These are phyloP conservation scores for Galeruca laticollis DNA, from an alignment of 2,888 invertebrate genomes.

Conservation along the genomic window DNA sequence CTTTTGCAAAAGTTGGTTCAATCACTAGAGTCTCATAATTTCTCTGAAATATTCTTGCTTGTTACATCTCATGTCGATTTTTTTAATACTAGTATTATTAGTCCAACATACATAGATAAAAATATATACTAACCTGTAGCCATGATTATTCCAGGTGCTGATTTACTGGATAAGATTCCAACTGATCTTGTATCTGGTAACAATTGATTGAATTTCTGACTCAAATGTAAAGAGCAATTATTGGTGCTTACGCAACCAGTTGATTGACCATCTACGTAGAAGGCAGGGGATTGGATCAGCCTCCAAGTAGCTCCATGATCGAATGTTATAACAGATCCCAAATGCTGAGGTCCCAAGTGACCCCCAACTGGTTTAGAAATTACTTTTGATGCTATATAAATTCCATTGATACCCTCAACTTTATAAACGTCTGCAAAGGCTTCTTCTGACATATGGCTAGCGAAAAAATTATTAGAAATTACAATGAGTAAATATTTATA, in stretches of 20 bases:
- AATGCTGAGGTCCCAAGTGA: constrained; percentile 78
- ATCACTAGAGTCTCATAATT: no score
- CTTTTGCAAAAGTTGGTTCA: no score
- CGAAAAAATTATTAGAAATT: constrained; percentile 22
- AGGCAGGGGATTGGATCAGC: constrained; percentile 77
- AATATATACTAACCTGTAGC: constrained; percentile 84
- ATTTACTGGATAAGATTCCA: constrained; percentile 86
- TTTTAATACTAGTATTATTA: no score
- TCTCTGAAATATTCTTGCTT: no score
- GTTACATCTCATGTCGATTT: no score
- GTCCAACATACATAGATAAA: constrained; percentile 47
- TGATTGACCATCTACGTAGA: constrained; percentile 76
- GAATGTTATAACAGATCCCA: constrained; percentile 84
- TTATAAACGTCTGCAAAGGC: constrained; percentile 90
- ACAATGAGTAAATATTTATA: background rate
- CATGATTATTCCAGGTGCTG: constrained; percentile 89
- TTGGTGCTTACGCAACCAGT: constrained; percentile 75
- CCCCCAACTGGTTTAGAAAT: constrained; percentile 67
- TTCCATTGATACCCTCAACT: constrained; percentile 87
- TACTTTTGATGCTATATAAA: constrained; percentile 90
- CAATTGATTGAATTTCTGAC: constrained; percentile 86
- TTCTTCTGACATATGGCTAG: constrained; percentile 81
- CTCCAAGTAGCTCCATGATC: constrained; percentile 91
- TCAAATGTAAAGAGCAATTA: constrained; percentile 87
- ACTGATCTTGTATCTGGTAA: constrained; percentile 84